These are phyloP conservation scores for Anoplius nigerrimus DNA, from an alignment of 2,888 invertebrate genomes.

Conservation along the genomic window DNA sequence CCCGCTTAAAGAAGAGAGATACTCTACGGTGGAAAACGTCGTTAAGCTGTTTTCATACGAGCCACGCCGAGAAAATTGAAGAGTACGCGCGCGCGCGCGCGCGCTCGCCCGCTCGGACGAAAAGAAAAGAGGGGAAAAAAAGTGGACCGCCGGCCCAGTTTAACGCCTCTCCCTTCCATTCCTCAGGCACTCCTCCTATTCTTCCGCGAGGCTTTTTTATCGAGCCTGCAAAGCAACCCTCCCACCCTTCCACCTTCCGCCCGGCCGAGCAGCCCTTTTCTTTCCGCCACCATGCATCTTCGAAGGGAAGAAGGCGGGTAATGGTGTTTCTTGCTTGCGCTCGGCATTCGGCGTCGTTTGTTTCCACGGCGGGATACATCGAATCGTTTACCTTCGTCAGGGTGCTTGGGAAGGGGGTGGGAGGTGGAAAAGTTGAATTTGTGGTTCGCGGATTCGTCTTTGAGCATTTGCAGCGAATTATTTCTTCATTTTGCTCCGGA, in stretches of 20 bases:
- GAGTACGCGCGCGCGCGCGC: slow-evolving; percentile 17
- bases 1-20: slow-evolving; percentile 18
- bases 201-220: no score
- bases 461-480: no score
- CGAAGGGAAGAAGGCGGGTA: slow-evolving; percentile 21
- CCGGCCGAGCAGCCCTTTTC: slow-evolving; percentile 32
- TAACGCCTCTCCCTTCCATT: slow-evolving; percentile 2
- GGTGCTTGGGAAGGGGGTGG: no score
- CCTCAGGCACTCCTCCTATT: not conserved
- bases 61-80: slow-evolving; percentile 36
- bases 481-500: no score
- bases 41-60: slow-evolving; percentile 41
- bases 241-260: not conserved
- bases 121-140: no score
- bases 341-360: slow-evolving; percentile 12
- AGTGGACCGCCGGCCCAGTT: slow-evolving; percentile 15
- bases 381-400: slow-evolving; percentile 3
- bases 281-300: slow-evolving; percentile 23
- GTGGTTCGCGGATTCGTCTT: no score
- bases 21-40: slow-evolving; percentile 16
- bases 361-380: slow-evolving; percentile 23
- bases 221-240: no score
- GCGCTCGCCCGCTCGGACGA: no score
- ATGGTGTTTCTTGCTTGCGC: slow-evolving; percentile 44
- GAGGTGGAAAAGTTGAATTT: no score